phyloP scores from a whole-genome alignment of 2,113 vertebrate genomes.

The Mixornis gularis region DNA sequence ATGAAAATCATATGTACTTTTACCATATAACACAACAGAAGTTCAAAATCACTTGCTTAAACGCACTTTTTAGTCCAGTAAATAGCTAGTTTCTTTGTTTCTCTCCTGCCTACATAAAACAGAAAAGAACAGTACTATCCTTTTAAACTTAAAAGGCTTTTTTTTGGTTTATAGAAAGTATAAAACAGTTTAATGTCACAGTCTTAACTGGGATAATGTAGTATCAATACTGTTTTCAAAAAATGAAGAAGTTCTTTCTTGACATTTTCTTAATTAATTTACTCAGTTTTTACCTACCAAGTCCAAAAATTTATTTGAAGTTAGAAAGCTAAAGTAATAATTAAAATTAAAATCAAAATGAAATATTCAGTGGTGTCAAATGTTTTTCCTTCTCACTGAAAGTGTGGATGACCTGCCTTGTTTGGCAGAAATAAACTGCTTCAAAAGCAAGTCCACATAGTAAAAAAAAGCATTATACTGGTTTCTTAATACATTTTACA shows the following conservation, averaged over 20 bases:
- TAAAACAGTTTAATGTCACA: neutral
- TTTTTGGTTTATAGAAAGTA: neutral
- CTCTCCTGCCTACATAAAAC: neutral
- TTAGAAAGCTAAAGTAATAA: neutral
- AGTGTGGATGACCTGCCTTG: neutral
- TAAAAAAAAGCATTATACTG: neutral
- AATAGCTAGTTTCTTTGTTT: neutral
- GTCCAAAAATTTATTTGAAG: neutral
- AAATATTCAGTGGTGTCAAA: neutral
- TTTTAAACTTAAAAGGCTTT: neutral
- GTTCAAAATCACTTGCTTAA: neutral
- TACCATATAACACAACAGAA: accelerated
- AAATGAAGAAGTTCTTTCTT: neutral
- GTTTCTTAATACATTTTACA: neutral
- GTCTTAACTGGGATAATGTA: accelerated
- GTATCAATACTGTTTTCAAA: neutral
- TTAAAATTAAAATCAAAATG: neutral
- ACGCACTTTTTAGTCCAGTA: neutral
- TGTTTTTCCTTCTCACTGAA: neutral
- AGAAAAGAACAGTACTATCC: neutral
- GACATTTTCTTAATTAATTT: neutral
- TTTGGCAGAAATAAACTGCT: neutral
- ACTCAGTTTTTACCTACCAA: neutral
- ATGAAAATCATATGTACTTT: neutral
- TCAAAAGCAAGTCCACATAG: neutral